Conservation (phyloP, 2,113 vertebrate genomes). For the Osmerus mordax region DNA sequence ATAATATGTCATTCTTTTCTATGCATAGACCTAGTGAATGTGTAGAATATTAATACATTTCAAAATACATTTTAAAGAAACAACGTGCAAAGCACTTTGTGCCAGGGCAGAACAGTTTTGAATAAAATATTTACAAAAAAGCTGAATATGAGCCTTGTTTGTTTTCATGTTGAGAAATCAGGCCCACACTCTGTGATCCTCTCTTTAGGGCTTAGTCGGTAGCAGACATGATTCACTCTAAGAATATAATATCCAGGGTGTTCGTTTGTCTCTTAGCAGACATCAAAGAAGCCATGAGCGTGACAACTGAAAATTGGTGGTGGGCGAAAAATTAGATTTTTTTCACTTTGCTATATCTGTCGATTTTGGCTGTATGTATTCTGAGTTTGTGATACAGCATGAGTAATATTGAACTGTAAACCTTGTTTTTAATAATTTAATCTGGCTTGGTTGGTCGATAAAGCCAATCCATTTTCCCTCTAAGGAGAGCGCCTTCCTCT, state of each 20-base stretch:
- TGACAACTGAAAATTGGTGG: conserved; percentile 39
- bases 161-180: too few relatives aligned
- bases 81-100: too few relatives aligned
- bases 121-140: too few relatives aligned
- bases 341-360: conserved; percentile 30
- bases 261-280: conserved; percentile 28
- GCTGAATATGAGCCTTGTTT: too few relatives aligned
- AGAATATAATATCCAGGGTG: neutral
- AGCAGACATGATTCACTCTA: too few relatives aligned
- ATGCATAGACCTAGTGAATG: too few relatives aligned
- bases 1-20: too few relatives aligned
- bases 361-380: conserved; percentile 42
- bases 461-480: conserved; percentile 45
- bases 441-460: conserved; percentile 43
- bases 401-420: conserved; percentile 39
- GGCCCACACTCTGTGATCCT: too few relatives aligned
- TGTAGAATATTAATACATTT: too few relatives aligned
- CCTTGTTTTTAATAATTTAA: conserved; percentile 41
- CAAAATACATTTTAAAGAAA: too few relatives aligned
- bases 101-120: too few relatives aligned
- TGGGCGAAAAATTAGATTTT: conserved; percentile 35
- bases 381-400: conserved; percentile 53
- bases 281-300: conserved; percentile 44
- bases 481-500: conserved; percentile 31
- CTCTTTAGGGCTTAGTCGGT: too few relatives aligned